Evolutionary conservation across 2,113 vertebrate genomes (phyloP).

Genomic region (Takifugu flavidus): DNA sequence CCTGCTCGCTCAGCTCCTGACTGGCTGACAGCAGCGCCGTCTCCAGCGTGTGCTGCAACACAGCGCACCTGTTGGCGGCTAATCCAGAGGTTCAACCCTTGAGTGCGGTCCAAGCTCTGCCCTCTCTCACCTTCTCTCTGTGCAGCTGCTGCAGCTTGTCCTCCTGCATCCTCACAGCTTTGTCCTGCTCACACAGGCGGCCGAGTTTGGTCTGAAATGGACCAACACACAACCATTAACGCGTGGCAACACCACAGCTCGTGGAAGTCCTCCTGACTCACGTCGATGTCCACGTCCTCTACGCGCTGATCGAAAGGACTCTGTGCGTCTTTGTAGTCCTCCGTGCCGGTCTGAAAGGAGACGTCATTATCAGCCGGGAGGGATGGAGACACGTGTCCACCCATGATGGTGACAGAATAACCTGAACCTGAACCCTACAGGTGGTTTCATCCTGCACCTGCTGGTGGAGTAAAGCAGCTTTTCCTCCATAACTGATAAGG

Average conservation of each 20-base stretch:
- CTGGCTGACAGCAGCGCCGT: slow-evolving; percentile 92
- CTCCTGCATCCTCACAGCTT: slow-evolving; percentile 86
- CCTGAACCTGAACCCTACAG: not conserved
- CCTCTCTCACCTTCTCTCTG: slow-evolving; percentile 86
- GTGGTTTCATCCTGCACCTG: too few relatives aligned
- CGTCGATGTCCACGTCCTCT: slow-evolving; percentile 87
- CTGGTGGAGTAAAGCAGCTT: too few relatives aligned
- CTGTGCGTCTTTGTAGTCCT: slow-evolving; percentile 77
- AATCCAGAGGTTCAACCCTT: not conserved
- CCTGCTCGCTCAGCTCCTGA: slow-evolving; percentile 92
- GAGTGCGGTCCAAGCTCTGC: not conserved
- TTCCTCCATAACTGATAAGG: too few relatives aligned
- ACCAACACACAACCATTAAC: slow-evolving; percentile 10
- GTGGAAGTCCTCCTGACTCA: slow-evolving; percentile 66
- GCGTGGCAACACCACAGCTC: not conserved
- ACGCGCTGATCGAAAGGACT: slow-evolving; percentile 74
- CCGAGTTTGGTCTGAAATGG: slow-evolving; percentile 84
- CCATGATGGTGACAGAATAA: slow-evolving; percentile 18
- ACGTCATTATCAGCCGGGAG: slow-evolving; percentile 16
- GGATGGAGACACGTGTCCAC: not conserved
- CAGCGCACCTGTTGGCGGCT: not conserved
- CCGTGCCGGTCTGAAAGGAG: slow-evolving; percentile 81
- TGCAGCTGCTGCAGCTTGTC: slow-evolving; percentile 95
- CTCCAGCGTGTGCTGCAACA: slow-evolving; percentile 89
- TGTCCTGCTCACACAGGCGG: slow-evolving; percentile 93